phyloP scores from a whole-genome alignment of 2,797 vertebrate genomes.

The Neosilurus hyrtlii region DNA sequence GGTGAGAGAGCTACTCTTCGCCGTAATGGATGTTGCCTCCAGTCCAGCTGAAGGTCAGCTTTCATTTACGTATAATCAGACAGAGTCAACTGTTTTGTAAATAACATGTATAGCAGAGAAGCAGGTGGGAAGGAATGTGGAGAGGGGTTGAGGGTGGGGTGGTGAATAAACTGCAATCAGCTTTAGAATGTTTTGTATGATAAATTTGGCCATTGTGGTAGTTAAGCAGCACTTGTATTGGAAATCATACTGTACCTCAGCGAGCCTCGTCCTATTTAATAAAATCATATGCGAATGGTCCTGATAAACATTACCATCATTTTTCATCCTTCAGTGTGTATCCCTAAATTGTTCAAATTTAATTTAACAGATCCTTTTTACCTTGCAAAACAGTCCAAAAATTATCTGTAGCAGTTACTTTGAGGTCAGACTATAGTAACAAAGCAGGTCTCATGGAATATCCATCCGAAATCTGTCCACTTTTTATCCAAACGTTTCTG shows the following conservation, averaged over 20 bases:
- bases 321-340: neutral
- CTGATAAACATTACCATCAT: conserved; percentile 37
- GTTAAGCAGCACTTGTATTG: conserved; percentile 31
- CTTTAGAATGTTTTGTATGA: conserved; percentile 74
- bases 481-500: conserved; percentile 64
- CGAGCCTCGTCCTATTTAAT: conserved; percentile 21
- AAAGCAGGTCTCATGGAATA: neutral
- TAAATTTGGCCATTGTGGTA: conserved; percentile 68
- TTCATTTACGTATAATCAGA: conserved; percentile 91
- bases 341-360: neutral
- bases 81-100: conserved; percentile 83
- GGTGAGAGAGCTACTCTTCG: conserved; percentile 73
- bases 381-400: neutral
- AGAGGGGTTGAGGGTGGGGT: neutral
- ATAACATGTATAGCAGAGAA: conserved; percentile 77
- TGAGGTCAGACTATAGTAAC: neutral
- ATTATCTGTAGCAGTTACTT: neutral
- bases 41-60: conserved; percentile 87
- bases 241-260: conserved; percentile 5
- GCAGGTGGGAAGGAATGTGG: no score
- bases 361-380: no score
- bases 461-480: conserved; percentile 14
- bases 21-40: conserved; percentile 83
- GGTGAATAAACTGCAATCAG: conserved; percentile 67
- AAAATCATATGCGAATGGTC: conserved; percentile 22